Base-by-base conservation (phyloP, 2,797 vertebrate species). In the Onychomys leucogaster region DNA sequence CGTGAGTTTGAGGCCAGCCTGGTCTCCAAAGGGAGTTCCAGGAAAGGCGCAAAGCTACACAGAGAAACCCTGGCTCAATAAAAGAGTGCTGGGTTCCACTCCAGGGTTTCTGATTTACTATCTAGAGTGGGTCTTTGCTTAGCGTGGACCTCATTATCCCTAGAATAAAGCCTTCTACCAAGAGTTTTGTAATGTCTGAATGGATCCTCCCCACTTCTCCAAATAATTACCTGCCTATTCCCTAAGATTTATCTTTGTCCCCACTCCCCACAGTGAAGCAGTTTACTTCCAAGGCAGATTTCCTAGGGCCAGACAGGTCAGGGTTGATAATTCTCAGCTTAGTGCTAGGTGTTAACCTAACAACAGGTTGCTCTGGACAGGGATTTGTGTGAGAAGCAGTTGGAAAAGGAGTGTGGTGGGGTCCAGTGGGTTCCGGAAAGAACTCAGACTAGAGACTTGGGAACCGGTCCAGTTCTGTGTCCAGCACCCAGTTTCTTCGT, bases 341-440 rank as follows among this genome's bases (percentile, higher is more conserved):
- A 92, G 77, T n/a, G 61, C 73, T 32, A 29, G 49, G 49, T 67
- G 25, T 49, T 96, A 96, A 95, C 95, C 95, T 90, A 95, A 78
- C 59, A 61, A n/a, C 71, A 49, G 46, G 27, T 32, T 89, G 90
- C 57, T 94, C 87, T 86, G 57, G 78, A 67, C 76, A 83, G 5
- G 84, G 73, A 87, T 92, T 76, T 97, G 46, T 41, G 77, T 61
- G 32, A 94, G 84, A 84, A 95, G 69, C 55, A 43, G n/a, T 57
- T 76, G 82, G 34, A 1, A 61, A 83, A 61, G 49, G 29, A 89
- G 4, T n/a, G 55, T 81, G 88, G 49, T 76, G 59, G 61, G 46
- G 52, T 88, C 34, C 90, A 81, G 12, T 21, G 52, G 63, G 76
- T 90, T 5, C n/a, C 41, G 17, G 34, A 77, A 73, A 91, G 43